phyloP scores from a whole-genome alignment of 2,888 invertebrate genomes.

The Lysandra coridon region DNA sequence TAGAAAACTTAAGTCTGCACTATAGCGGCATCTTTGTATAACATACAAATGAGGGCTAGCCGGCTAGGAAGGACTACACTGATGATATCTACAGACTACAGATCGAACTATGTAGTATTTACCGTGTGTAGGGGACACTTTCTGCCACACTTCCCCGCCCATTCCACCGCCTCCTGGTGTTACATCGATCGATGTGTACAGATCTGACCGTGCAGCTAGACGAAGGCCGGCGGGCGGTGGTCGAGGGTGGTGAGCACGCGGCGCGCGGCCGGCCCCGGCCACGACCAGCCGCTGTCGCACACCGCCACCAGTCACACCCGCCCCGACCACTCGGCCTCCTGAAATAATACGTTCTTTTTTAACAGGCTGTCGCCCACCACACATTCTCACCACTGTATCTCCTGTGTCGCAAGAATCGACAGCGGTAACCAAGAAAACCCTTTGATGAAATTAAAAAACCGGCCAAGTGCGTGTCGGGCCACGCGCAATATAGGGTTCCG shows the following conservation, averaged over 20 bases:
- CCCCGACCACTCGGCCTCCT: constrained; percentile 73
- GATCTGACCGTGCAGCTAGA: constrained; percentile 43
- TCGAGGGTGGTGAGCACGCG: constrained; percentile 55
- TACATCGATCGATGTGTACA: background rate
- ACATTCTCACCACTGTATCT: too few relatives aligned
- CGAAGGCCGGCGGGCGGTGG: constrained; percentile 63
- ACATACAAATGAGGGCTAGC: too few relatives aligned
- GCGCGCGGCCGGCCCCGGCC: constrained; percentile 64
- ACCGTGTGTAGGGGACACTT: background rate
- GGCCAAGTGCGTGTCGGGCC: too few relatives aligned
- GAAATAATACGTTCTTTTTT: constrained; percentile 35
- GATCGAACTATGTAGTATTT: background rate
- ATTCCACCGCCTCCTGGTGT: background rate
- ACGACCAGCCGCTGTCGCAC: constrained; percentile 70
- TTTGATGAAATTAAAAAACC: too few relatives aligned
- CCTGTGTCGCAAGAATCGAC: too few relatives aligned
- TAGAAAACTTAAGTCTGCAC: too few relatives aligned
- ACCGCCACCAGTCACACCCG: constrained; percentile 78
- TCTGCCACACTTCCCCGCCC: too few relatives aligned
- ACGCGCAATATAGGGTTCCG: too few relatives aligned
- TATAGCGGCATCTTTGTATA: too few relatives aligned
- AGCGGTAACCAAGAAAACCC: too few relatives aligned
- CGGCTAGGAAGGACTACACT: too few relatives aligned
- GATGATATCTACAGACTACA: background rate
- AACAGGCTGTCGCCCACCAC: too few relatives aligned